phyloP scores from a whole-genome alignment of 1,140 invertebrate genomes.

The Caenorhabditis briggsae region DNA sequence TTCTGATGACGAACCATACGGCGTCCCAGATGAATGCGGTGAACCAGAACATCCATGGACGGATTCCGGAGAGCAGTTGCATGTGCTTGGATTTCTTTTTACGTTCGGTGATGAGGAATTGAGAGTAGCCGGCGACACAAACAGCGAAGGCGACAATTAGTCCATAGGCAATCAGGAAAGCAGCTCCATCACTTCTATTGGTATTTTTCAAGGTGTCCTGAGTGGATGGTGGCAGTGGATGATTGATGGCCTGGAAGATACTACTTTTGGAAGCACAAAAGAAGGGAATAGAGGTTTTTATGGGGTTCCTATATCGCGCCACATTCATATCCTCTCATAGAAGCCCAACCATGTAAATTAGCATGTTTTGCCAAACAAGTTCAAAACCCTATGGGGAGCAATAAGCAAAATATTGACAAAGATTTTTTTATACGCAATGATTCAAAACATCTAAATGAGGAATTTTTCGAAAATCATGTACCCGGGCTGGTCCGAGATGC shows the following conservation, averaged over 20 bases:
- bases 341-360: too few species aligned
- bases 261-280: neutral
- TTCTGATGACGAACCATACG: slow-evolving; percentile 46
- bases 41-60: slow-evolving; percentile 67
- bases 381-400: too few species aligned
- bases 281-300: too few species aligned
- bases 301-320: neutral
- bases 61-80: slow-evolving; percentile 66
- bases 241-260: slow-evolving; percentile 61
- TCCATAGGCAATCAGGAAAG: slow-evolving; percentile 62
- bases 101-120: slow-evolving; percentile 66
- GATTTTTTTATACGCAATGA: too few species aligned
- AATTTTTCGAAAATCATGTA: too few species aligned
- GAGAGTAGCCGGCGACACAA: slow-evolving; percentile 65
- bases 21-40: slow-evolving; percentile 66
- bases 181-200: slow-evolving; percentile 46
- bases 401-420: too few species aligned
- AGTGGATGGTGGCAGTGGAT: slow-evolving; percentile 64
- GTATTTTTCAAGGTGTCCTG: slow-evolving; percentile 62
- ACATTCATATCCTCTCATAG: too few species aligned
- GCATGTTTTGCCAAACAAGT: too few species aligned
- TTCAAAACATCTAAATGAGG: too few species aligned
- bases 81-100: slow-evolving; percentile 69
- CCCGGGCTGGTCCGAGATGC: too few species aligned
- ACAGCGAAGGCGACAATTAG: slow-evolving; percentile 61